Conservation (phyloP, 2,113 vertebrate genomes). For the Leptodactylus fuscus region DNA sequence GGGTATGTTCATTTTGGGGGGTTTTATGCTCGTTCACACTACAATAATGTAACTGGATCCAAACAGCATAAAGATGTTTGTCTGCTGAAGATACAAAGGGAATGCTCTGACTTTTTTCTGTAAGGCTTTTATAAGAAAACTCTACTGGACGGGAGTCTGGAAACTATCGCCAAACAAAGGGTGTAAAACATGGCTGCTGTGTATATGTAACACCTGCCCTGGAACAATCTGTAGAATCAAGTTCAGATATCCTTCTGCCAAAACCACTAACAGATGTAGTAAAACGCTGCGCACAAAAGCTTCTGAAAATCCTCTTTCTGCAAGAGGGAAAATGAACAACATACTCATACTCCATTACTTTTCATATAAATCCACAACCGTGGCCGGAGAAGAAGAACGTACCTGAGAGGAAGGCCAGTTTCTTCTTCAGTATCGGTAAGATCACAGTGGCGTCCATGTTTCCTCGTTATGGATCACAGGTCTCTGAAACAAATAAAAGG, state of each 20-base stretch:
- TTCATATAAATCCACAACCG: neutral
- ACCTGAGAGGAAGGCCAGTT: conserved; percentile 97
- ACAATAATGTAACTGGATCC: too few relatives aligned
- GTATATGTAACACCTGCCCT: conserved; percentile 16
- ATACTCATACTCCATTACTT: neutral
- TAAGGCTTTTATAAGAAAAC: neutral
- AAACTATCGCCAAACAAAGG: neutral
- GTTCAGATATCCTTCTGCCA: conserved; percentile 37
- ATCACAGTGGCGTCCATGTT: conserved; percentile 92
- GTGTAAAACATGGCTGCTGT: neutral
- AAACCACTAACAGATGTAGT: conserved; percentile 53
- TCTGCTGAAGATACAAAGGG: too few relatives aligned
- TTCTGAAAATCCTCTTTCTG: neutral
- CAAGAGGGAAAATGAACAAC: conserved; percentile 30
- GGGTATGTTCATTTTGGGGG: too few relatives aligned
- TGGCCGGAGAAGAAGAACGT: conserved; percentile 63
- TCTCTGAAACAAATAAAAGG: neutral
- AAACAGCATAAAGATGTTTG: too few relatives aligned
- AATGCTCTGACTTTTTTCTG: too few relatives aligned
- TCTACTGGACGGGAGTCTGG: too few relatives aligned
- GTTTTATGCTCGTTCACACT: too few relatives aligned
- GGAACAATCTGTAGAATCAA: conserved; percentile 51
- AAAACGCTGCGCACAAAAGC: conserved; percentile 31
- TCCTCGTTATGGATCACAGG: conserved; percentile 56
- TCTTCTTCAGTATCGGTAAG: conserved; percentile 93